phyloP scores from a whole-genome alignment of 2,113 vertebrate genomes.

The Phaethon lepturus region DNA sequence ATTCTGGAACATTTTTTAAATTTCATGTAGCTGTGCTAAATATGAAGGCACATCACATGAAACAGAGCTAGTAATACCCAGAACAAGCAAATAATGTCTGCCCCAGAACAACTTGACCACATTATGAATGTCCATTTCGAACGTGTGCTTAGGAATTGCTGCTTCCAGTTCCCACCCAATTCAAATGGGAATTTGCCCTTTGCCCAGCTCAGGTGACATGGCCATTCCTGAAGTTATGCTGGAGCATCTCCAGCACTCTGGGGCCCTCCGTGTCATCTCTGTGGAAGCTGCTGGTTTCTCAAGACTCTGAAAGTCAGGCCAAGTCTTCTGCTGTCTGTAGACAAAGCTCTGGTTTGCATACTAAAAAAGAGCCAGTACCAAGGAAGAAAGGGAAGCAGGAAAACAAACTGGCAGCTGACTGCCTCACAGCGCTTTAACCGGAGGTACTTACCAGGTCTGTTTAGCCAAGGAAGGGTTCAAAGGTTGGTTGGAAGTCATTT shows the following conservation, averaged over 20 bases:
- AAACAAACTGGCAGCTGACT: rapidly evolving
- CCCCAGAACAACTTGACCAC: background rate
- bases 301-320: background rate
- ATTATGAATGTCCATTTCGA: background rate
- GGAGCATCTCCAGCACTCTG: background rate
- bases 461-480: background rate
- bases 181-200: background rate
- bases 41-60: background rate
- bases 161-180: rapidly evolving
- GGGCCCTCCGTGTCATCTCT: background rate
- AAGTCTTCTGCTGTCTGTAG: background rate
- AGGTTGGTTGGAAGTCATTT: background rate
- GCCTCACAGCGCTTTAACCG: background rate
- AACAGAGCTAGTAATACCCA: background rate
- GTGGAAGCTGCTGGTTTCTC: background rate
- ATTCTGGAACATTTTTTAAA: background rate
- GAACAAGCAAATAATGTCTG: background rate
- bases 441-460: background rate
- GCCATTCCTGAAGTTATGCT: background rate
- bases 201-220: background rate
- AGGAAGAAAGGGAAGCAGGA: background rate
- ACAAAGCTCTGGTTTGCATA: background rate
- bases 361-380: background rate
- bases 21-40: background rate
- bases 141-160: background rate